These are phyloP conservation scores for Delia radicum DNA, from an alignment of 1,140 invertebrate genomes.

Conservation along the genomic window DNA sequence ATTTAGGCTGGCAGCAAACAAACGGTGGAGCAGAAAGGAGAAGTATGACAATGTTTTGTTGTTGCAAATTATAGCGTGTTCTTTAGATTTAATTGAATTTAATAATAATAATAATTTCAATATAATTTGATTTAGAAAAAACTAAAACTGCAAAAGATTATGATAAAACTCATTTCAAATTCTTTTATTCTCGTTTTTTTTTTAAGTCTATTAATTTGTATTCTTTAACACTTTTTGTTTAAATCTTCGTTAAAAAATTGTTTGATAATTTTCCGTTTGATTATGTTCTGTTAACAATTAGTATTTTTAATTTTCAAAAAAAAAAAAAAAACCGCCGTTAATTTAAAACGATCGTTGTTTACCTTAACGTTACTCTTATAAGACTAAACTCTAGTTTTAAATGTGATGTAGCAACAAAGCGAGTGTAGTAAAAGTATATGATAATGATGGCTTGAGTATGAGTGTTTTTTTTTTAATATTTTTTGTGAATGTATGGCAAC, in stretches of 20 bases:
- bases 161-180: not conserved
- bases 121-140: not conserved
- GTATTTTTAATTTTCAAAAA: not conserved
- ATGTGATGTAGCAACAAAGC: conserved; percentile 37
- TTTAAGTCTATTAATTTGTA: not conserved
- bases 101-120: too few species aligned
- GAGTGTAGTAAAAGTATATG: conserved; percentile 22
- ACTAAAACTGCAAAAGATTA: conserved; percentile 1
- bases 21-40: conserved; percentile 1
- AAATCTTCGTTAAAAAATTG: not conserved
- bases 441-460: not conserved
- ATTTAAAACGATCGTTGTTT: conserved; percentile 19
- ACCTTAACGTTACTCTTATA: conserved; percentile 38
- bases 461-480: not conserved
- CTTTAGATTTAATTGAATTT: not conserved
- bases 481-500: conserved; percentile 4
- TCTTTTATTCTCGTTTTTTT: too few species aligned
- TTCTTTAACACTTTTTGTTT: not conserved
- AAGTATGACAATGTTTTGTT: not conserved
- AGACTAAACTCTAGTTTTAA: conserved; percentile 43
- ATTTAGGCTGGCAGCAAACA: not conserved
- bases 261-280: not conserved
- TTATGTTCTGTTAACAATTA: not conserved
- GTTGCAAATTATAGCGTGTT: not conserved
- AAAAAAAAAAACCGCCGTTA: conserved; percentile 16